Percentiles rank a stretch among this genome's conserved stretches.
Conservation (phyloP, 2,888 invertebrate species). For the Phytoseiulus persimilis region DNA sequence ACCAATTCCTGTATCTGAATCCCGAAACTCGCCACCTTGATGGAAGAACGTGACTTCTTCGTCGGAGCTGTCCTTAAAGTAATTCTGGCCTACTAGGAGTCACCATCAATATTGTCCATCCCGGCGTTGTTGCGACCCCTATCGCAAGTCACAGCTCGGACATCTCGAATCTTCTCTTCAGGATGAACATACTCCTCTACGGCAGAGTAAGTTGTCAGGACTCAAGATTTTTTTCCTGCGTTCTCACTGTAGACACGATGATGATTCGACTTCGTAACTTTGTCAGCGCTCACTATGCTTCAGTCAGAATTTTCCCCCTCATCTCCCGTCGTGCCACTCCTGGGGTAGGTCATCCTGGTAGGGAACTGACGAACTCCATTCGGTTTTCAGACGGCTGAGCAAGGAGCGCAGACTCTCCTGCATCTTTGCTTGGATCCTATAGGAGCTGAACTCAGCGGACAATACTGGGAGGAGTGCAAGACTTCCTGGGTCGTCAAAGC, state of each 20-base stretch:
- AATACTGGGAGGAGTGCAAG: not conserved
- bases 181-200: not conserved
- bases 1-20: not conserved
- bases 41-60: not conserved
- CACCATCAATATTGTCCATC: constrained; percentile 12
- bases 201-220: not conserved
- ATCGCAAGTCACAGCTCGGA: not conserved
- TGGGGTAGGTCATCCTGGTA: too few relatives aligned
- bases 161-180: not conserved
- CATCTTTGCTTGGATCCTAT: constrained; percentile 5
- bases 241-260: too few relatives aligned
- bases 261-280: too few relatives aligned
- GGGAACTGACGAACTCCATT: not conserved
- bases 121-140: not conserved
- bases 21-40: too few relatives aligned
- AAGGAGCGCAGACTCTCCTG: not conserved
- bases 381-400: not conserved
- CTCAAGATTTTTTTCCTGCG: not conserved
- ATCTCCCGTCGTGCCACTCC: too few relatives aligned
- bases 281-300: too few relatives aligned
- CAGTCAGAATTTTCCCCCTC: too few relatives aligned
- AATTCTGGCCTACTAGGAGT: not conserved
- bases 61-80: not conserved
- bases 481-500: not conserved
- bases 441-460: not conserved